Evolutionary conservation across 2,797 vertebrate genomes (phyloP).

Genomic region (Brachyrhaphis roseni): DNA sequence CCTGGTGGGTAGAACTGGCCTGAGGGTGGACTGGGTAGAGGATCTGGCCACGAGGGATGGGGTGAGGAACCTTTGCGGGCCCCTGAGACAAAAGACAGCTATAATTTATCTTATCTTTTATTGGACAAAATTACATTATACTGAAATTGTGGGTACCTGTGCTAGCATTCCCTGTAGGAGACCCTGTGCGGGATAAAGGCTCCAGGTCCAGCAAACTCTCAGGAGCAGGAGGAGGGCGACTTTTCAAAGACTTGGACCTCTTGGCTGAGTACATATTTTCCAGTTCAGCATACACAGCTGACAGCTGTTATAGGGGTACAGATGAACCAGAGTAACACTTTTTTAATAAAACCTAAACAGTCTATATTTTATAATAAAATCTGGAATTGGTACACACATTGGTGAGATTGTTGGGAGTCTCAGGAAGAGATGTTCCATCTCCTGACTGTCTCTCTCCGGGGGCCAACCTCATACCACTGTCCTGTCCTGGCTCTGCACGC

Average conservation of each 20-base stretch:
- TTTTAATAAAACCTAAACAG: background rate
- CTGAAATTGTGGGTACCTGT: slow-evolving; percentile 70
- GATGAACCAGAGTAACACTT: slow-evolving; percentile 38
- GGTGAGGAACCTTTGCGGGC: slow-evolving; percentile 71
- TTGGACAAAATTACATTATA: background rate
- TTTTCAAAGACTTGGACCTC: slow-evolving; percentile 84
- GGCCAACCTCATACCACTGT: slow-evolving; percentile 86
- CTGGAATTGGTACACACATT: slow-evolving; percentile 82
- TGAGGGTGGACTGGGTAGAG: slow-evolving; percentile 77
- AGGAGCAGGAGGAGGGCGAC: slow-evolving; percentile 81
- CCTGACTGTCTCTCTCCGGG: slow-evolving; percentile 96
- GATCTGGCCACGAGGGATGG: slow-evolving; percentile 83
- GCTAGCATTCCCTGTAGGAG: slow-evolving; percentile 74
- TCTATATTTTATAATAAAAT: slow-evolving; percentile 3
- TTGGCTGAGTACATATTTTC: slow-evolving; percentile 91
- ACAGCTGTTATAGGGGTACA: slow-evolving; percentile 83
- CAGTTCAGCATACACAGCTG: slow-evolving; percentile 93
- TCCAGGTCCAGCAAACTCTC: slow-evolving; percentile 82
- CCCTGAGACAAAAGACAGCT: slow-evolving; percentile 57
- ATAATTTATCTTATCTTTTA: background rate
- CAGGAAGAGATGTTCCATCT: slow-evolving; percentile 94
- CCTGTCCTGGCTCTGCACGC: slow-evolving; percentile 82
- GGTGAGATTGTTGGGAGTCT: slow-evolving; percentile 96
- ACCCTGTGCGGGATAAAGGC: slow-evolving; percentile 64
- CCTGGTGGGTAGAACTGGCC: slow-evolving; percentile 83